These are phyloP conservation scores for Agonopterix alstromeriana DNA, from an alignment of 2,888 invertebrate species.

Conservation along the genomic window DNA sequence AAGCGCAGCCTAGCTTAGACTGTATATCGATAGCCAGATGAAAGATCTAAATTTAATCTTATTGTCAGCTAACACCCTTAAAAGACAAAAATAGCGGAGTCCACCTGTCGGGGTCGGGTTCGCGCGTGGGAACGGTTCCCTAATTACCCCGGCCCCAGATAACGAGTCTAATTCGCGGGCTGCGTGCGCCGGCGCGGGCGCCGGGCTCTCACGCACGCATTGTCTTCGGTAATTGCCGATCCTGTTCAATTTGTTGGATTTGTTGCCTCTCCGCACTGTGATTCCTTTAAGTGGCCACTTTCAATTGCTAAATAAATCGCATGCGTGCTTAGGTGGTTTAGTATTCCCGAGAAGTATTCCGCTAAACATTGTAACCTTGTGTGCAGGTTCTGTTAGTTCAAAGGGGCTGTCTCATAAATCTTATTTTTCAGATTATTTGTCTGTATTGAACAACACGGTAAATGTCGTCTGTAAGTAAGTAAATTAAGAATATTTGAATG, in stretches of 20 bases:
- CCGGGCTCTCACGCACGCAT: slow-evolving; percentile 72
- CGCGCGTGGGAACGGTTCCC: slow-evolving; percentile 65
- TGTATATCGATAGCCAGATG: slow-evolving; percentile 30
- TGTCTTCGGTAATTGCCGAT: slow-evolving; percentile 75
- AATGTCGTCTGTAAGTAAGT: no score
- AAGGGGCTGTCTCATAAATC: no score
- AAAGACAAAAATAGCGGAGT: slow-evolving; percentile 9
- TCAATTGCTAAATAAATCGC: slow-evolving; percentile 69
- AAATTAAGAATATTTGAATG: no score
- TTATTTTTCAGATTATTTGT: no score
- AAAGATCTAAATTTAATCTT: slow-evolving; percentile 12
- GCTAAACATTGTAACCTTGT: background rate
- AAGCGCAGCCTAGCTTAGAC: no score
- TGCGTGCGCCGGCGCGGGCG: slow-evolving; percentile 66
- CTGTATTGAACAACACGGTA: no score
- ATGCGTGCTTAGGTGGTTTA: slow-evolving; percentile 38
- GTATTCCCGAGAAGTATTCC: background rate
- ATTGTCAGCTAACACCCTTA: background rate
- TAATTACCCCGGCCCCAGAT: slow-evolving; percentile 65
- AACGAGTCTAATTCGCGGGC: slow-evolving; percentile 73
- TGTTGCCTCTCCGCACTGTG: slow-evolving; percentile 68
- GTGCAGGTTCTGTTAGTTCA: no score
- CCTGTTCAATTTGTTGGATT: slow-evolving; percentile 71
- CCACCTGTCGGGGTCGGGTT: slow-evolving; percentile 37
- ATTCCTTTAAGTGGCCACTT: slow-evolving; percentile 74